Percentiles rank a stretch among this genome's conserved stretches.
These are phyloP conservation scores for Argyra leucocephala DNA, from an alignment of 2,888 invertebrate species.

Conservation along the genomic window DNA sequence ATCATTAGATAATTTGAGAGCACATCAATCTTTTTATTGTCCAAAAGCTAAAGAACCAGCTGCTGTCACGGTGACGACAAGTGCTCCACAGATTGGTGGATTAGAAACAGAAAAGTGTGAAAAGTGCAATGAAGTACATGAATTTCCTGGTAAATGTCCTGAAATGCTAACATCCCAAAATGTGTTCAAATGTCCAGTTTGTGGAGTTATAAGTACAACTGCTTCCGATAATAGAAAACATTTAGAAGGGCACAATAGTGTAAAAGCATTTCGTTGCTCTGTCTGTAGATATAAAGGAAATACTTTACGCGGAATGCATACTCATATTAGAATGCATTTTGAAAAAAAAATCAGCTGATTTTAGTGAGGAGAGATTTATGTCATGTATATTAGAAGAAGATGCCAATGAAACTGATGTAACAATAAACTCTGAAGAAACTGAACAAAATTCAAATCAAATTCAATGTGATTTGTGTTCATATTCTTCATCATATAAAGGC, in stretches of 20 bases:
- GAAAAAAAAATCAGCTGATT: conserved; percentile 77
- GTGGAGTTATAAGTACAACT: conserved; percentile 75
- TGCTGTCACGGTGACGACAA: conserved; percentile 29
- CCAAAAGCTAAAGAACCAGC: conserved; percentile 63
- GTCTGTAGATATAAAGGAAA: conserved; percentile 94
- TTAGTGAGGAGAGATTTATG: conserved; percentile 82
- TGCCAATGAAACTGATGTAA: conserved; percentile 42
- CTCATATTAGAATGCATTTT: conserved; percentile 94
- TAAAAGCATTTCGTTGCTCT: conserved; percentile 86
- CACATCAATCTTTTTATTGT: conserved; percentile 91
- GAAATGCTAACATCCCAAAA: conserved; percentile 39
- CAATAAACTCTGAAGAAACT: conserved; percentile 24
- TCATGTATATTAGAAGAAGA: conserved; percentile 80
- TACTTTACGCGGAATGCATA: conserved; percentile 91
- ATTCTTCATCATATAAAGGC: conserved; percentile 67
- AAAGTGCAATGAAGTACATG: conserved; percentile 54
- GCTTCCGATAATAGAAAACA: conserved; percentile 83
- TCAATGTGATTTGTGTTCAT: conserved; percentile 64
- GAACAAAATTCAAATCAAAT: conserved; percentile 52
- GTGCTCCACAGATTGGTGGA: too few relatives aligned
- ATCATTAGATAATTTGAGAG: conserved; percentile 82
- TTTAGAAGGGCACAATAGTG: conserved; percentile 83
- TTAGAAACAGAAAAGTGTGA: conserved; percentile 48
- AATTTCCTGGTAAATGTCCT: conserved; percentile 46
- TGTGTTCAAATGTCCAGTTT: conserved; percentile 81